phyloP scores from a whole-genome alignment of 1,140 invertebrate species.

The Procambarus clarkii region DNA sequence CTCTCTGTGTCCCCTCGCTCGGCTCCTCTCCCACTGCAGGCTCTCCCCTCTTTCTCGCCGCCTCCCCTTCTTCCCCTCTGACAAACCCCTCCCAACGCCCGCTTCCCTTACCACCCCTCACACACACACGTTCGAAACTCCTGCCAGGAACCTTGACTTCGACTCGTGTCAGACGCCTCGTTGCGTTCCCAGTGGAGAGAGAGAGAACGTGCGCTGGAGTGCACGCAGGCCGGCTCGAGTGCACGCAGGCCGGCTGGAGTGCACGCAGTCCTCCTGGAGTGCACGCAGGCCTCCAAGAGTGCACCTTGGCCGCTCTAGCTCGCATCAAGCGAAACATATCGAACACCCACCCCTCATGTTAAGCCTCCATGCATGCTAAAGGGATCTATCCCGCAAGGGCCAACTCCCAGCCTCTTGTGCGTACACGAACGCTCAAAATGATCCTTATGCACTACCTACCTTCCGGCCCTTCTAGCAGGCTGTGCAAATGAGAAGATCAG shows the following conservation, averaged over 20 bases:
- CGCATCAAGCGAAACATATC: slow-evolving; percentile 35
- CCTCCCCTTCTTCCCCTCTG: slow-evolving; percentile 29
- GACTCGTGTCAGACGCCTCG: not conserved
- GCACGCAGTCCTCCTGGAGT: not conserved
- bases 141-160: not conserved
- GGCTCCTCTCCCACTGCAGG: slow-evolving; percentile 8
- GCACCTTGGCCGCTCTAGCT: not conserved
- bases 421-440: not conserved
- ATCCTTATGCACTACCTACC: not conserved
- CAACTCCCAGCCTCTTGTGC: slow-evolving; percentile 22
- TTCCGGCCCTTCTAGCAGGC: not conserved
- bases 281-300: too few relatives aligned
- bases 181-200: not conserved
- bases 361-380: slow-evolving; percentile 48
- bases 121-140: slow-evolving; percentile 20
- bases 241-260: not conserved
- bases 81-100: slow-evolving; percentile 35
- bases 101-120: slow-evolving; percentile 34
- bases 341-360: slow-evolving; percentile 59
- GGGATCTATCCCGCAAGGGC: slow-evolving; percentile 37
- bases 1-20: not conserved
- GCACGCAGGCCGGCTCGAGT: not conserved
- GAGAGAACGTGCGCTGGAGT: too few relatives aligned
- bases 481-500: slow-evolving; percentile 57
- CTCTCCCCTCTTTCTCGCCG: slow-evolving; percentile 19